These are phyloP conservation scores for Philaethria dido DNA, from an alignment of 2,888 invertebrate genomes.

Conservation along the genomic window DNA sequence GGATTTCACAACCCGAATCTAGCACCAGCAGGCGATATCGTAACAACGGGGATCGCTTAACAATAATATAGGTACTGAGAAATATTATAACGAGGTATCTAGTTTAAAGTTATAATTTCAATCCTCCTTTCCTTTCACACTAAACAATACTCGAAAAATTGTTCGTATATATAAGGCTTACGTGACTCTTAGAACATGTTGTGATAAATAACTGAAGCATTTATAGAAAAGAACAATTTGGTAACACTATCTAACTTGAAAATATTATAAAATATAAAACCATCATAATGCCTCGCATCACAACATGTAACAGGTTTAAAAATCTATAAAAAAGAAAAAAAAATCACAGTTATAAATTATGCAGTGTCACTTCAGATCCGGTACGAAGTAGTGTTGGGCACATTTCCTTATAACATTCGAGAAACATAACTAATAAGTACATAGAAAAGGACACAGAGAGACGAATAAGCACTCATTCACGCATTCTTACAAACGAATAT, in stretches of 20 bases:
- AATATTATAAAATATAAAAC: slow-evolving; percentile 55
- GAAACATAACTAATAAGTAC: slow-evolving; percentile 81
- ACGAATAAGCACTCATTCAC: slow-evolving; percentile 77
- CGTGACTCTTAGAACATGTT: slow-evolving; percentile 71
- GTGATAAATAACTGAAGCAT: slow-evolving; percentile 64
- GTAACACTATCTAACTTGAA: slow-evolving; percentile 55
- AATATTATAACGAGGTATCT: slow-evolving; percentile 28
- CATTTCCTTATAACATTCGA: slow-evolving; percentile 66
- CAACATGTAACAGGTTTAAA: slow-evolving; percentile 81
- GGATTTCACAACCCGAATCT: slow-evolving; percentile 79
- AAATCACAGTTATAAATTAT: slow-evolving; percentile 84
- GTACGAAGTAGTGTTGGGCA: slow-evolving; percentile 72
- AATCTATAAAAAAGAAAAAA: slow-evolving; percentile 77
- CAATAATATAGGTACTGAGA: slow-evolving; percentile 8
- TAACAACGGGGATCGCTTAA: slow-evolving; percentile 15
- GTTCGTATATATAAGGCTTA: slow-evolving; percentile 51
- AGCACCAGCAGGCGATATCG: slow-evolving; percentile 60
- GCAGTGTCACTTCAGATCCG: slow-evolving; percentile 81
- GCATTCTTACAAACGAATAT: slow-evolving; percentile 65
- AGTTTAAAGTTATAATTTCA: slow-evolving; percentile 50
- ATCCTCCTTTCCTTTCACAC: slow-evolving; percentile 74
- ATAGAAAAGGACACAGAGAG: slow-evolving; percentile 76
- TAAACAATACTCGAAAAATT: slow-evolving; percentile 65
- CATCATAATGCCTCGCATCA: slow-evolving; percentile 61
- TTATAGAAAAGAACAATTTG: slow-evolving; percentile 57